Conservation (phyloP, 2,797 vertebrate genomes). For the Schizopygopsis malacanthus region DNA sequence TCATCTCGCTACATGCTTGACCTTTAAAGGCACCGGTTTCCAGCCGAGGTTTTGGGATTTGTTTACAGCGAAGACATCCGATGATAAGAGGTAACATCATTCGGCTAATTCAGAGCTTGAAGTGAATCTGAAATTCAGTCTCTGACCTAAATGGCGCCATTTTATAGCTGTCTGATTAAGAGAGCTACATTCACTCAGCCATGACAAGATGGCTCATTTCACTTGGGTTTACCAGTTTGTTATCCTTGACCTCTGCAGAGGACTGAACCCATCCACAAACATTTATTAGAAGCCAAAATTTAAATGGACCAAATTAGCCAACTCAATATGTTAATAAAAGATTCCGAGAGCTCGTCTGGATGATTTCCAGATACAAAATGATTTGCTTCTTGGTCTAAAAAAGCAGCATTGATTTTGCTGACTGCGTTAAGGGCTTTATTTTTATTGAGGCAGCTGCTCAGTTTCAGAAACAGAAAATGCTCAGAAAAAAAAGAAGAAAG, state of each 20-base stretch:
- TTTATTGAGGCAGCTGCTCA: constrained; percentile 13
- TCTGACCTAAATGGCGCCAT: constrained; percentile 1
- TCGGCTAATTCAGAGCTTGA: not conserved
- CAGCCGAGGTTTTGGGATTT: constrained; percentile 18
- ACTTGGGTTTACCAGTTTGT: constrained; percentile 46
- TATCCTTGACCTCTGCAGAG: constrained; percentile 53
- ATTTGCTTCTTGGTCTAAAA: constrained; percentile 29
- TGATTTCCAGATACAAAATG: constrained; percentile 46
- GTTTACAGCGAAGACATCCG: constrained; percentile 18
- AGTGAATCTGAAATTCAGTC: not conserved
- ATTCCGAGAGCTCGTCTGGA: constrained; percentile 56
- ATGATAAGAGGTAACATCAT: not conserved
- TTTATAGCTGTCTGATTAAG: constrained; percentile 44
- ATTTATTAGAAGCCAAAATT: constrained; percentile 53
- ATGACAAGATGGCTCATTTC: constrained; percentile 15
- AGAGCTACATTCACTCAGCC: constrained; percentile 16
- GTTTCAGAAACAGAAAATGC: not conserved
- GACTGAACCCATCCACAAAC: constrained; percentile 27
- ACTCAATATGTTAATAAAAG: constrained; percentile 63
- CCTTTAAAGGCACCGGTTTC: constrained; percentile 17
- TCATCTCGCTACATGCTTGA: constrained; percentile 1
- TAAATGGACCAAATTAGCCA: constrained; percentile 52
- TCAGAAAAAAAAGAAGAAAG: not conserved
- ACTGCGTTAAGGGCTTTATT: constrained; percentile 32
- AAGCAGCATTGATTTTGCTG: constrained; percentile 33